Evolutionary conservation across 2,888 invertebrate genomes (phyloP).

Genomic region (Camptogramma bilineatum): DNA sequence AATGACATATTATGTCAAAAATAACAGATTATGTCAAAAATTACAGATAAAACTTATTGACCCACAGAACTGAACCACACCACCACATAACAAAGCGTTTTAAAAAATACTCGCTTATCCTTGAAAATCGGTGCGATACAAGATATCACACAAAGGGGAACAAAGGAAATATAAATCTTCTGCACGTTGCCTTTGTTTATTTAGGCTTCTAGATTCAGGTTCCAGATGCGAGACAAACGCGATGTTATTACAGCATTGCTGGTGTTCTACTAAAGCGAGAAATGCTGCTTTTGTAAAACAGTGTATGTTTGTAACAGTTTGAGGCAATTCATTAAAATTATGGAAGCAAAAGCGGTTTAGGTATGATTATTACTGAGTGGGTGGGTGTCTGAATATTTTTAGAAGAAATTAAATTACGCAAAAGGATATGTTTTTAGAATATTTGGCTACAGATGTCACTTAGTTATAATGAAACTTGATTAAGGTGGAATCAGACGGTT

Average conservation of each 20-base stretch:
- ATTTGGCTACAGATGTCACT: neutral
- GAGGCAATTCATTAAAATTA: constrained; percentile 1
- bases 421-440: neutral
- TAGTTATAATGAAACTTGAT: neutral
- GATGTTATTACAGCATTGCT: constrained; percentile 5
- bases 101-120: constrained; percentile 12
- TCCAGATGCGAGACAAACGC: constrained; percentile 14
- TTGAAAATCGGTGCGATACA: constrained; percentile 9
- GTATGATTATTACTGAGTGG: constrained; percentile 11
- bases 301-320: neutral
- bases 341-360: neutral
- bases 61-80: neutral
- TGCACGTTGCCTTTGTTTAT: constrained; percentile 28
- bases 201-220: constrained; percentile 20
- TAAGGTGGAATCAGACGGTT: too few relatives aligned
- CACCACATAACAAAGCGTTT: neutral
- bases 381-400: neutral
- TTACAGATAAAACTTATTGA: neutral
- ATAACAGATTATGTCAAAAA: too few relatives aligned
- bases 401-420: neutral
- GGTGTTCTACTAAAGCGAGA: neutral
- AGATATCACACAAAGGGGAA: constrained; percentile 21
- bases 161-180: constrained; percentile 34
- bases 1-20: too few relatives aligned
- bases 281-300: neutral